Evolutionary conservation across 2,888 invertebrate species (phyloP).

Genomic region (Nipponacmea schrenckii): DNA sequence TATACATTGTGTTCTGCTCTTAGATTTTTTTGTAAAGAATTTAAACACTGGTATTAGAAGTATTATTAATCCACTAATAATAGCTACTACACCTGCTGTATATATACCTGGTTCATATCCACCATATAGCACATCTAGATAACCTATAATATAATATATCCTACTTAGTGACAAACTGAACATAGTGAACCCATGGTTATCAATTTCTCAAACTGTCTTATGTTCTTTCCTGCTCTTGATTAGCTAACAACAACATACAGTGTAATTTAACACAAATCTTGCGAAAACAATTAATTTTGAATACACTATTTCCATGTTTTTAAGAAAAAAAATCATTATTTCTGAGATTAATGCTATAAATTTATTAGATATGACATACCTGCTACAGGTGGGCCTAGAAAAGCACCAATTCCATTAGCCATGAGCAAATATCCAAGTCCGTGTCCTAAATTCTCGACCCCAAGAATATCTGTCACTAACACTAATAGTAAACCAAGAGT

Average conservation of each 20-base stretch:
- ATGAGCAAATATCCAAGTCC: constrained; percentile 58
- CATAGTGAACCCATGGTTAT: neutral
- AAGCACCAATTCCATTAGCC: constrained; percentile 55
- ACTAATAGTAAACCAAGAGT: constrained; percentile 54
- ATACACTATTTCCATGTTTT: no score
- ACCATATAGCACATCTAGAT: constrained; percentile 34
- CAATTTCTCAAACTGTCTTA: neutral
- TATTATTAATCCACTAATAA: constrained; percentile 34
- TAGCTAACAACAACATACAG: no score
- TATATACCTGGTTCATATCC: constrained; percentile 32
- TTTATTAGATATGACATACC: constrained; percentile 33
- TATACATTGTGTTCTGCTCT: neutral
- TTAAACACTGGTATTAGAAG: constrained; percentile 26
- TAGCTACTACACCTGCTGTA: constrained; percentile 31
- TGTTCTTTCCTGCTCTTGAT: no score
- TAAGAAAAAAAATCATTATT: no score
- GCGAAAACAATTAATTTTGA: neutral
- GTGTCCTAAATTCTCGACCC: constrained; percentile 46
- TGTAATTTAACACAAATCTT: no score
- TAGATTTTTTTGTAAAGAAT: neutral
- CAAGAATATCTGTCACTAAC: constrained; percentile 52
- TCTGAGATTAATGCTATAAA: no score
- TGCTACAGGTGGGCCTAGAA: constrained; percentile 49
- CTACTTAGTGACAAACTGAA: neutral
- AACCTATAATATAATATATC: constrained; percentile 30